Conservation (phyloP, 2,113 vertebrate genomes). For the Plecturocebus donacophilus region DNA sequence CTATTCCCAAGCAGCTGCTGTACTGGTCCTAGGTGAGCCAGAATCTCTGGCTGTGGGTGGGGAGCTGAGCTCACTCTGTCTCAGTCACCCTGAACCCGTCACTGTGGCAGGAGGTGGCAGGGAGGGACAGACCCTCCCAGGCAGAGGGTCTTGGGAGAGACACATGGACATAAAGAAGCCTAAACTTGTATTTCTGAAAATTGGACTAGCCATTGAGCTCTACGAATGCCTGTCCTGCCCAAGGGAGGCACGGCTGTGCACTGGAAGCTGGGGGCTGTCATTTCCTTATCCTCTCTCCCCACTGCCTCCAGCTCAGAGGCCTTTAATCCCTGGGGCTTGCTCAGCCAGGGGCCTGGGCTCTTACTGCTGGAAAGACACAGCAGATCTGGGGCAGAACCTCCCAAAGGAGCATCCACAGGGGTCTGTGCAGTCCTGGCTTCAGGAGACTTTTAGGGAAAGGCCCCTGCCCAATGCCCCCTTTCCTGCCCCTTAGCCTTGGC, state of each 20-base stretch:
- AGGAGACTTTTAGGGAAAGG: not conserved
- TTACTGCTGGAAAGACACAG: not conserved
- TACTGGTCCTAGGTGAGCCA: not conserved
- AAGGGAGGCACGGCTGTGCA: not conserved
- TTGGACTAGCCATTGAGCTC: not conserved
- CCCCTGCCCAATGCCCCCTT: not conserved
- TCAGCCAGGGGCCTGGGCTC: not conserved
- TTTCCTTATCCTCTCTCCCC: accelerated
- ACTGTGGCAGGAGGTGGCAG: not conserved
- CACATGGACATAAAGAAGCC: not conserved
- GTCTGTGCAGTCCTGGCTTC: not conserved
- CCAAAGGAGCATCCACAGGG: not conserved
- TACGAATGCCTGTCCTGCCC: not conserved
- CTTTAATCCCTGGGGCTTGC: not conserved
- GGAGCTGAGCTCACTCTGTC: not conserved
- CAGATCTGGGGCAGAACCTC: not conserved
- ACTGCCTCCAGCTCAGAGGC: accelerated
- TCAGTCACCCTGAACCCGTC: not conserved
- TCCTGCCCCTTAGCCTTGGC: not conserved
- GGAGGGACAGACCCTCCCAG: not conserved
- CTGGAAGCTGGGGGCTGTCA: not conserved
- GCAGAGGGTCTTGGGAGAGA: not conserved
- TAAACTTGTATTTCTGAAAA: slow-evolving; percentile 7
- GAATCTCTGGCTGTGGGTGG: not conserved
- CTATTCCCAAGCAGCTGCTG: not conserved